phyloP scores from a whole-genome alignment of 2,113 vertebrate genomes.

The Perca flavescens region DNA sequence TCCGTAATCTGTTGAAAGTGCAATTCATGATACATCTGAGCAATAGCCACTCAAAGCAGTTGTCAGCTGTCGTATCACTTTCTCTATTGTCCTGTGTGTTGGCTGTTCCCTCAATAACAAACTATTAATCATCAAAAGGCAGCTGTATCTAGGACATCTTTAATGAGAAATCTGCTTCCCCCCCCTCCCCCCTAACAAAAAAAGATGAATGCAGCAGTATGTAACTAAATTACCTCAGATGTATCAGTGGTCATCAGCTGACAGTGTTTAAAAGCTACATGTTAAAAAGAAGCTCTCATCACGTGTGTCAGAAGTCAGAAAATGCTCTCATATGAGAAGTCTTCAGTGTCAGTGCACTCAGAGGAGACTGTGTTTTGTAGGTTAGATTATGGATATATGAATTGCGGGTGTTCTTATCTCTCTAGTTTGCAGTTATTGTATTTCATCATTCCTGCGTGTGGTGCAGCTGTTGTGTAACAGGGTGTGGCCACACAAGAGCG shows the following conservation, averaged over 20 bases:
- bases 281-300: constrained; percentile 63
- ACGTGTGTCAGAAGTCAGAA: constrained; percentile 42
- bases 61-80: constrained; percentile 17
- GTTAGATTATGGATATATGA: constrained; percentile 46
- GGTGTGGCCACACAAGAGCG: constrained; percentile 54
- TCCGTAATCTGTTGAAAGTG: constrained; percentile 1
- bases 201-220: constrained; percentile 14
- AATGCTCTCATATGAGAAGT: constrained; percentile 52
- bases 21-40: not conserved
- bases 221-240: constrained; percentile 44
- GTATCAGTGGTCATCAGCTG: constrained; percentile 26
- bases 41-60: not conserved
- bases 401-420: constrained; percentile 36
- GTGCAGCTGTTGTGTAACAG: constrained; percentile 64
- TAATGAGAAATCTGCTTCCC: not conserved
- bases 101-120: constrained; percentile 53
- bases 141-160: constrained; percentile 60
- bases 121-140: constrained; percentile 63
- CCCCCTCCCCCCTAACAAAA: not conserved
- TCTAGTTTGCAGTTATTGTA: not conserved
- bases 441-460: constrained; percentile 22
- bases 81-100: constrained; percentile 42
- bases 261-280: constrained; percentile 61
- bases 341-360: constrained; percentile 47
- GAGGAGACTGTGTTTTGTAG: constrained; percentile 49